Conservation (phyloP, 2,797 vertebrate species). For the Lepilemur septentrionalis region DNA sequence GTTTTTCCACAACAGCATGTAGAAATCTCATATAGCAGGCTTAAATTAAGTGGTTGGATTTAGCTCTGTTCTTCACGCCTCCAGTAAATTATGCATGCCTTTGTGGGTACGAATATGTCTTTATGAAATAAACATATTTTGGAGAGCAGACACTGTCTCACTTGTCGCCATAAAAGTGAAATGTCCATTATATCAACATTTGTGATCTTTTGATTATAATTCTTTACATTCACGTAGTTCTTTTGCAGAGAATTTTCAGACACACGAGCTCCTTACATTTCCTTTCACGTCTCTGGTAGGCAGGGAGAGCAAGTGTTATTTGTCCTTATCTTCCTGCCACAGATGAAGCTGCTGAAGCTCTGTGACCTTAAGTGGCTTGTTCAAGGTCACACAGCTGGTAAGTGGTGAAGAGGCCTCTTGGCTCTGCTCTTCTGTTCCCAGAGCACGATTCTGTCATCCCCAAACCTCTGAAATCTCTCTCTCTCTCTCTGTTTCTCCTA, state of each 20-base stretch:
- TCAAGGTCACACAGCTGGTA: neutral
- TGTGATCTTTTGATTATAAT: neutral
- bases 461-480: neutral
- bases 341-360: neutral
- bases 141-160: neutral
- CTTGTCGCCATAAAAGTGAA: neutral
- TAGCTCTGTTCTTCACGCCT: neutral
- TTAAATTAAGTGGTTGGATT: neutral
- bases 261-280: neutral
- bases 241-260: neutral
- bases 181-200: neutral
- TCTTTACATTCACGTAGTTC: neutral
- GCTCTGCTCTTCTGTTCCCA: neutral
- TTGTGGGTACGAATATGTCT: neutral
- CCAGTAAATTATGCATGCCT: neutral
- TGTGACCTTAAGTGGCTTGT: neutral
- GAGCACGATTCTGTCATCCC: neutral
- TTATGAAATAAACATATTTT: neutral
- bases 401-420: neutral
- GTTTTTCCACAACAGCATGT: neutral
- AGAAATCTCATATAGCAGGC: neutral
- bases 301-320: neutral
- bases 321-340: neutral
- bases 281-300: neutral
- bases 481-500: neutral